Base-by-base conservation (phyloP, 35 echinoderm and acorn worm species). In the Heliocidaris erythrogramma region DNA sequence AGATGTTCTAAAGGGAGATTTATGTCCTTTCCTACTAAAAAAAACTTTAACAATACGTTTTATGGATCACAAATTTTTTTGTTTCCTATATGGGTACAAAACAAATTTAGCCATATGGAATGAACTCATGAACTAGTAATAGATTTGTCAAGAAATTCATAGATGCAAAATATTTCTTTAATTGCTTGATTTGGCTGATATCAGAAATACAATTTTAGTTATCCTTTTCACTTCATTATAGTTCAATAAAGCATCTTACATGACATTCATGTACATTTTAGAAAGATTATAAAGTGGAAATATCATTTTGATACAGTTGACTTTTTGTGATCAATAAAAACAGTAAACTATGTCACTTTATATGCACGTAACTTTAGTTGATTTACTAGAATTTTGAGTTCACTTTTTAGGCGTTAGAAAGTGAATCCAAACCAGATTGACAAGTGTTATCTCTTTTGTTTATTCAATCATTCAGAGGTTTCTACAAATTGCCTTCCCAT, bases 391-490 rank as follows among this genome's bases (percentile, higher is more conserved):
- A 42, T 78, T 78, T 78, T 78, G 7, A n/a, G 65, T 78, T 78
- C 27, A n/a, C 8, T 21, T 18, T 78, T 78, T 24, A n/a, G 21
- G 65, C 21, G 7, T 78, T n/a, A n/a, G 27, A 78, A 78, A 27
- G 65, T 78, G 65, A 78, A 78, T 78, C 65, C n/a, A 17, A 78
- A 78, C 65, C 65, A 78, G 65, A 78, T 48, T 89, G 87, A 89
- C 87, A 89, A 89, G 47, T 89, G 87, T 89, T 32, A 48, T 89
- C 87, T 89, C 87, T 89, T 32, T 48, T 48, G 47, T 89, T 89
- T 89, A 47, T 89, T 47, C 29, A 89, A 89, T 89, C 87, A 89
- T 32, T 32, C 30, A 89, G 31, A 35, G 87, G 32, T 48, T 47
- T 48, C 47, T 89, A 89, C 31, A 48, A 89, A 89, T 47, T 89